phyloP scores from a whole-genome alignment of 2,113 vertebrate genomes.

The Mionectes macconnelli region DNA sequence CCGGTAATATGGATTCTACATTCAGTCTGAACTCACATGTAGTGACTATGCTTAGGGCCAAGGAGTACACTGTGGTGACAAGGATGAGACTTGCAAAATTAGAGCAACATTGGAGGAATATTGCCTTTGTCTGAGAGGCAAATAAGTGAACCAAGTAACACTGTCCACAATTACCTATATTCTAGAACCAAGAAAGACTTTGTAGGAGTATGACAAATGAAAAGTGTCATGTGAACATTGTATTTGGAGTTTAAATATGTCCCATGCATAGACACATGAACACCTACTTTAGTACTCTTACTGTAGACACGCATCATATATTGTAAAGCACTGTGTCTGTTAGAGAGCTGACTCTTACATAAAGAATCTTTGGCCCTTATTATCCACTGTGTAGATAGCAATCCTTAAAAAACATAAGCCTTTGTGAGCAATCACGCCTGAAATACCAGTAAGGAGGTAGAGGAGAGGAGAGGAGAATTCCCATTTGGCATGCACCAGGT shows the following conservation, averaged over 20 bases:
- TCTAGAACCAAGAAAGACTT: not conserved
- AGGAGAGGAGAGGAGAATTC: not conserved
- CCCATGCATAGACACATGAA: not conserved
- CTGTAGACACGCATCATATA: too few species aligned
- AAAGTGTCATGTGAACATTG: not conserved
- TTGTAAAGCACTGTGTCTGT: not conserved
- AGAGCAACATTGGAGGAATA: not conserved
- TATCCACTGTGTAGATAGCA: not conserved
- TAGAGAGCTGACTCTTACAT: not conserved
- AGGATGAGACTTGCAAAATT: not conserved
- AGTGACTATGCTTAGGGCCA: not conserved
- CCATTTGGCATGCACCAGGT: not conserved
- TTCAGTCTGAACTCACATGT: not conserved
- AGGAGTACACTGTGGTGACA: accelerated
- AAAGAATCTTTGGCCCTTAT: not conserved
- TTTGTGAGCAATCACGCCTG: not conserved
- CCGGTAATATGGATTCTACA: not conserved
- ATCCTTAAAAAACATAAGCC: not conserved
- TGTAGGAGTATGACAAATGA: not conserved
- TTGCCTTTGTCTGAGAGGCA: not conserved
- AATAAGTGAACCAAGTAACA: not conserved
- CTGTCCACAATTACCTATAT: not conserved
- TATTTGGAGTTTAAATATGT: not conserved
- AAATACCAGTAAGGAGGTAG: not conserved
- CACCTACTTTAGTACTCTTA: not conserved